Evolutionary conservation across 1,140 invertebrate species (phyloP).

Genomic region (Nasonia vitripennis): DNA sequence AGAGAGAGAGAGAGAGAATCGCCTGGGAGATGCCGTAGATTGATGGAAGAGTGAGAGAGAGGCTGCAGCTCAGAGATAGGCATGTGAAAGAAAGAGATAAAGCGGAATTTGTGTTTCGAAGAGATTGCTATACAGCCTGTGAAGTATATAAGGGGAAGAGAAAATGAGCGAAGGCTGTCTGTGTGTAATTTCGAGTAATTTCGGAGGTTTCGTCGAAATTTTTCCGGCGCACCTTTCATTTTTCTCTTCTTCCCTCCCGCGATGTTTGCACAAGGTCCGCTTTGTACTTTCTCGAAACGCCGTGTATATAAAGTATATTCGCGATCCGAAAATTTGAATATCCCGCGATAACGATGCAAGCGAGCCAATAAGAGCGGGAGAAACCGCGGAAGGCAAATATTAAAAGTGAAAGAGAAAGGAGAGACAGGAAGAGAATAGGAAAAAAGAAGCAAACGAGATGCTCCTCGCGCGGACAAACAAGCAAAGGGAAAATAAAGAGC

Average conservation of each 20-base stretch:
- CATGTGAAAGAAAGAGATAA: slow-evolving; percentile 44
- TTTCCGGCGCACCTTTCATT: neutral
- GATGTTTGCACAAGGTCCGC: slow-evolving; percentile 7
- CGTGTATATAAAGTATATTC: too few species aligned
- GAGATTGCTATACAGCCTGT: neutral
- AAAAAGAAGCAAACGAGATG: slow-evolving; percentile 36
- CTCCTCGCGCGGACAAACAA: slow-evolving; percentile 6
- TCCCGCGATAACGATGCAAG: too few species aligned
- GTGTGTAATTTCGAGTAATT: slow-evolving; percentile 39
- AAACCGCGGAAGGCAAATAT: slow-evolving; percentile 42
- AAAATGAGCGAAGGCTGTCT: slow-evolving; percentile 12
- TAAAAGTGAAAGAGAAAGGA: slow-evolving; percentile 46
- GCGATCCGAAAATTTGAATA: too few species aligned
- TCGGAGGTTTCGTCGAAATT: slow-evolving; percentile 17
- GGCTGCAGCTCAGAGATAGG: slow-evolving; percentile 46
- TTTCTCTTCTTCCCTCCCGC: neutral
- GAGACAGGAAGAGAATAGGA: slow-evolving; percentile 19
- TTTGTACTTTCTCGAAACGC: neutral
- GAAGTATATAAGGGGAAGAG: neutral
- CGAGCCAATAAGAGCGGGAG: neutral
- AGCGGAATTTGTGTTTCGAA: slow-evolving; percentile 42
- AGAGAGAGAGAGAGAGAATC: neutral
- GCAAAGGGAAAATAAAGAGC: slow-evolving; percentile 52
- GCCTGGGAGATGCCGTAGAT: slow-evolving; percentile 19
- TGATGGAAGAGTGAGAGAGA: slow-evolving; percentile 45